Conservation (phyloP, 2,113 vertebrate species). For the Etheostoma cragini region DNA sequence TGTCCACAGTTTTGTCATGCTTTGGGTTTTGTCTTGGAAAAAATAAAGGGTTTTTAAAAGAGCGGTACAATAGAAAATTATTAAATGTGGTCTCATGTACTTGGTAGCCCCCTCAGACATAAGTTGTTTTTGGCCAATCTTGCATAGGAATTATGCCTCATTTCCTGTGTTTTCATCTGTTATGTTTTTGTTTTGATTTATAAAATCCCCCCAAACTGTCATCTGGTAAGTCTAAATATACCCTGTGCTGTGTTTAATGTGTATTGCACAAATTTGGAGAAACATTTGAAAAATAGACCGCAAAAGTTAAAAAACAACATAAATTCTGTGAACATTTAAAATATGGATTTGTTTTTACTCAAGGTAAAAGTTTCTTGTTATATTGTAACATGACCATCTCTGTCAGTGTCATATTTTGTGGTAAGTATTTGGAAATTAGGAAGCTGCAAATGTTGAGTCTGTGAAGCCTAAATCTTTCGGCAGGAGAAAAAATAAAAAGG, state of each 20-base stretch:
- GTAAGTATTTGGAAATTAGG: background rate
- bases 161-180: constrained; percentile 13
- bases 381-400: background rate
- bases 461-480: background rate
- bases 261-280: background rate
- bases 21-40: background rate
- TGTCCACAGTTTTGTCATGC: background rate
- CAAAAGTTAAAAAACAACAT: constrained; percentile 17
- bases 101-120: background rate
- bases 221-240: constrained; percentile 15
- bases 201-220: constrained; percentile 8
- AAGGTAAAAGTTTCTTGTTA: background rate
- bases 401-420: background rate
- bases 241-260: constrained; percentile 18
- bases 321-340: background rate
- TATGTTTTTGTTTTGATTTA: constrained; percentile 29
- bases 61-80: background rate
- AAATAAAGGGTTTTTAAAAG: too few species aligned
- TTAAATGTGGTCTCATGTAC: background rate
- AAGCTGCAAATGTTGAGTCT: background rate
- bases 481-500: background rate
- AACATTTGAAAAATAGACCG: background rate
- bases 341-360: constrained; percentile 6
- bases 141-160: background rate
- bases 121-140: constrained; percentile 7